Conservation (phyloP, 1,140 invertebrate genomes). For the Hypothenemus hampei region DNA sequence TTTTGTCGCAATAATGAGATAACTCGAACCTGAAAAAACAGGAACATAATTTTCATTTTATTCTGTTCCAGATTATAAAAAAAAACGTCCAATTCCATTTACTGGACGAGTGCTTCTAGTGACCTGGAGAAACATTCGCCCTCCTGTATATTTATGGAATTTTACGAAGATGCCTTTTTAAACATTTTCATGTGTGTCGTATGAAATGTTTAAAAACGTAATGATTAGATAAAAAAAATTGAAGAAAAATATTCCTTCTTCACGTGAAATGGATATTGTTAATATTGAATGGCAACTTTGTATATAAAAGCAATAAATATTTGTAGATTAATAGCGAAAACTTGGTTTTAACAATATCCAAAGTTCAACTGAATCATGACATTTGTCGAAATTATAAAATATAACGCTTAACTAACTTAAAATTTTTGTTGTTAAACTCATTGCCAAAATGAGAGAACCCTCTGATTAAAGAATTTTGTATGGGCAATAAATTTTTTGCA, state of each 20-base stretch:
- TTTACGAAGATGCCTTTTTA: neutral
- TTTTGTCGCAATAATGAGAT: conserved; percentile 12
- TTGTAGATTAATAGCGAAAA: conserved; percentile 1
- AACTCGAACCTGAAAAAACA: too few relatives aligned
- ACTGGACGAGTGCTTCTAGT: conserved; percentile 1
- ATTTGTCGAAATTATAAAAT: neutral
- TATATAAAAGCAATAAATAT: conserved; percentile 3
- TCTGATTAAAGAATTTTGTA: conserved; percentile 26
- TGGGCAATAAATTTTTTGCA: conserved; percentile 5
- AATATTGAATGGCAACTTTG: too few relatives aligned
- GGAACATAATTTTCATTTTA: too few relatives aligned
- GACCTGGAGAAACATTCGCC: conserved; percentile 11
- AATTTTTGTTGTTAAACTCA: neutral
- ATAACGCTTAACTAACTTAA: conserved; percentile 8
- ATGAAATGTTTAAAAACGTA: conserved; percentile 4
- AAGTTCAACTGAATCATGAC: conserved; percentile 5
- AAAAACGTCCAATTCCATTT: neutral
- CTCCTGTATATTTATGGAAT: neutral
- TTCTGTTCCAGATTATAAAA: conserved; percentile 1
- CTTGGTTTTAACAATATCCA: conserved; percentile 4
- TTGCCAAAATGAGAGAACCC: conserved; percentile 10
- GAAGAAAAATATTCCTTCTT: too few relatives aligned
- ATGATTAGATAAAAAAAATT: too few relatives aligned
- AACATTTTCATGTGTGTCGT: conserved; percentile 1
- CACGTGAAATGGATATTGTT: too few relatives aligned